Evolutionary conservation across 2,888 invertebrate genomes (phyloP).

Genomic region (Ophonus ardosiacus): DNA sequence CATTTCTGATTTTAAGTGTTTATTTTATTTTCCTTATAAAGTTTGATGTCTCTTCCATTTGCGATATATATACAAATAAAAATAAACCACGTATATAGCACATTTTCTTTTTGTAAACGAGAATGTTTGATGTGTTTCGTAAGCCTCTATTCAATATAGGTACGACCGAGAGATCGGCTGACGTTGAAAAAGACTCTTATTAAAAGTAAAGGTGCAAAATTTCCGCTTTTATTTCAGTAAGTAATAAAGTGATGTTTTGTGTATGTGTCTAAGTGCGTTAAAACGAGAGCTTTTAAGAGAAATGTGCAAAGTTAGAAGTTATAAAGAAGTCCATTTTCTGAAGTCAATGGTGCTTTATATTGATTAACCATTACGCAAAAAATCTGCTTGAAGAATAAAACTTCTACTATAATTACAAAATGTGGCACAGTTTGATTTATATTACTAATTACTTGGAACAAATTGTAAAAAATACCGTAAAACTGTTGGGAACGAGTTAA

Average conservation of each 20-base stretch:
- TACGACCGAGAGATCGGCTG: neutral
- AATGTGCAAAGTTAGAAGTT: constrained; percentile 9
- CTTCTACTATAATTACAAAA: constrained; percentile 55
- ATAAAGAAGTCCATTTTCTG: constrained; percentile 42
- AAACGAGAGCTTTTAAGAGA: constrained; percentile 22
- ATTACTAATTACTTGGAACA: constrained; percentile 60
- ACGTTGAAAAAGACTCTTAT: neutral
- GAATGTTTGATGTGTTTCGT: neutral
- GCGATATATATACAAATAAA: too few relatives aligned
- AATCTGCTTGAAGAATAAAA: constrained; percentile 46
- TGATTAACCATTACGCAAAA: constrained; percentile 45
- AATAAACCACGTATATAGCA: too few relatives aligned
- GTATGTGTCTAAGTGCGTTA: constrained; percentile 9
- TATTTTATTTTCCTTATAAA: too few relatives aligned
- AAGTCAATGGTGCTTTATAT: constrained; percentile 42
- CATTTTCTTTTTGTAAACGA: neutral
- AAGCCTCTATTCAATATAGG: neutral
- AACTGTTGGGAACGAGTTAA: constrained; percentile 48
- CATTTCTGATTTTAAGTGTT: too few relatives aligned
- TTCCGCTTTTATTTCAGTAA: neutral
- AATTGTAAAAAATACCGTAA: constrained; percentile 60
- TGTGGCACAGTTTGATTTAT: constrained; percentile 56
- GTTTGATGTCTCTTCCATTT: too few relatives aligned
- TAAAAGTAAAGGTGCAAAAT: neutral
- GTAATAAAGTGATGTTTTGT: constrained; percentile 11